Percentiles rank a stretch among this genome's conserved stretches.
Evolutionary conservation across 1,140 invertebrate genomes (phyloP).

Genomic region (Battus philenor): DNA sequence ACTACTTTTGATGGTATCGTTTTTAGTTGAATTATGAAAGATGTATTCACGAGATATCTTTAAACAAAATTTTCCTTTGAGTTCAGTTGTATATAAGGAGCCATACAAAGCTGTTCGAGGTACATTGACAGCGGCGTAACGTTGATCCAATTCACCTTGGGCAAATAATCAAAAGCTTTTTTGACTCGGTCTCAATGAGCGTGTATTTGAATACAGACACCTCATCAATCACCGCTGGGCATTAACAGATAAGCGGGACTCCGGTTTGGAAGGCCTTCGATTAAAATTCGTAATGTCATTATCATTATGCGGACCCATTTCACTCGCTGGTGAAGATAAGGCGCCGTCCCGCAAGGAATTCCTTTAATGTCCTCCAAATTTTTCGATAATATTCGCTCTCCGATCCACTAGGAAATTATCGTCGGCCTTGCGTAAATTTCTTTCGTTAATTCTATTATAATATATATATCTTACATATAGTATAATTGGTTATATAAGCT

Average conservation of each 20-base stretch:
- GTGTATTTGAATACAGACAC: constrained; percentile 13
- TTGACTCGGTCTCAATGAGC: constrained; percentile 9
- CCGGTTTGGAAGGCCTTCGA: constrained; percentile 4
- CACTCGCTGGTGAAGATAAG: constrained; percentile 7
- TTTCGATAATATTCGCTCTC: constrained; percentile 3
- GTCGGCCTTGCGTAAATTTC: background rate
- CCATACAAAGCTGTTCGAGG: no score
- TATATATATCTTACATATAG: no score
- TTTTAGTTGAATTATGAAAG: no score
- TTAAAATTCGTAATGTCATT: constrained; percentile 16
- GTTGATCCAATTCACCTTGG: constrained; percentile 7
- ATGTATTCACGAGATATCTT: no score
- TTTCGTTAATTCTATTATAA: no score
- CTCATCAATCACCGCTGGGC: constrained; percentile 13
- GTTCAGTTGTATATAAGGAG: no score
- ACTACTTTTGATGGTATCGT: no score
- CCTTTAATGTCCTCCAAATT: constrained; percentile 13
- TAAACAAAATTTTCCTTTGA: no score
- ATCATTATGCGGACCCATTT: constrained; percentile 11
- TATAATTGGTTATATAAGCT: no score
- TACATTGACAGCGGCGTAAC: background rate
- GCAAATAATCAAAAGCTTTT: constrained; percentile 8
- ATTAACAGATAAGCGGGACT: constrained; percentile 13
- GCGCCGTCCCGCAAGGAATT: background rate
- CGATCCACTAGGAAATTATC: constrained; percentile 3